These are phyloP conservation scores for Chaetogeoica ovagalla DNA, from an alignment of 2,888 invertebrate species.

Conservation along the genomic window DNA sequence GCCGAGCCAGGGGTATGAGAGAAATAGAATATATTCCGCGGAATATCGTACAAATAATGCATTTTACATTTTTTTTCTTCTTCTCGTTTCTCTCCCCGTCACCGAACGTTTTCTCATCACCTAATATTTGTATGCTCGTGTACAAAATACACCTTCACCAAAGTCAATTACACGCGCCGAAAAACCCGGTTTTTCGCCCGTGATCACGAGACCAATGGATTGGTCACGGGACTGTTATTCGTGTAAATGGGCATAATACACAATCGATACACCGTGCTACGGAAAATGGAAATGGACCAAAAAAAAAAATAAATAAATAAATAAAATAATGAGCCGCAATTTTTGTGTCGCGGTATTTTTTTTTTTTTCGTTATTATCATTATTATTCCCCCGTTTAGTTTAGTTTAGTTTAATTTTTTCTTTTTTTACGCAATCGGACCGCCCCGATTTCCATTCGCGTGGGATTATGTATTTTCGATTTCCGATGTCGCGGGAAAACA, in stretches of 20 bases:
- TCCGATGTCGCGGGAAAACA: not conserved
- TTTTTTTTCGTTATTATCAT: not conserved
- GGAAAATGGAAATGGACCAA: conserved; percentile 26
- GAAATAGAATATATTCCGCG: too few relatives aligned
- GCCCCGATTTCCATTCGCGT: conserved; percentile 22
- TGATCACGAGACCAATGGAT: conserved; percentile 47
- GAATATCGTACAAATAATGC: too few relatives aligned
- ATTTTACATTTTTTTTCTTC: not conserved
- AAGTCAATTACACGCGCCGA: conserved; percentile 49
- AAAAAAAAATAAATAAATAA: not conserved
- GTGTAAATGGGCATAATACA: not conserved
- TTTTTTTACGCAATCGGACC: conserved; percentile 30
- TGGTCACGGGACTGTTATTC: conserved; percentile 32
- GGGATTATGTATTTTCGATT: not conserved
- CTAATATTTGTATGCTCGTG: conserved; percentile 11
- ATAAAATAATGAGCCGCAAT: conserved; percentile 36
- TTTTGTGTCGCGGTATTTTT: conserved; percentile 4
- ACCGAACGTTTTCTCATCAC: not conserved
- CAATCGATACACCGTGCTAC: not conserved
- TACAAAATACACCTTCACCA: not conserved
- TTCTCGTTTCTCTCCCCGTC: too few relatives aligned
- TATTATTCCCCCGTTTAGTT: not conserved
- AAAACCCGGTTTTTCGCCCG: conserved; percentile 30
- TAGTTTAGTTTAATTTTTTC: too few relatives aligned
- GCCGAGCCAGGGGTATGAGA: too few relatives aligned